Evolutionary conservation across 2,113 vertebrate genomes (phyloP).

Genomic region (Asarcornis scutulata): DNA sequence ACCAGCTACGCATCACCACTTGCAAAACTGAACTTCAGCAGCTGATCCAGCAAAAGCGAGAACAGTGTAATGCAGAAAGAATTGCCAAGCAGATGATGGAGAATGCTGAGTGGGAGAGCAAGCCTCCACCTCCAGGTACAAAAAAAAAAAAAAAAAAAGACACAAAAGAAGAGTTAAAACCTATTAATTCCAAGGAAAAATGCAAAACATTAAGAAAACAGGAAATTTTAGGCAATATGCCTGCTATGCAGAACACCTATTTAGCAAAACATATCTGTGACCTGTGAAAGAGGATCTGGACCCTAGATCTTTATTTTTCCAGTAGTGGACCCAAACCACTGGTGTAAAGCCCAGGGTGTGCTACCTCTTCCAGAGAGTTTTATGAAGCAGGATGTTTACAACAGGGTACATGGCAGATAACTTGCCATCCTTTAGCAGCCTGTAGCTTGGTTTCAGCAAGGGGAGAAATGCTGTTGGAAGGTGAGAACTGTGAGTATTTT

Average conservation of each 20-base stretch:
- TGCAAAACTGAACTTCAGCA: conserved; percentile 95
- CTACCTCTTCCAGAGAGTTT: background rate
- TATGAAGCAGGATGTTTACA: background rate
- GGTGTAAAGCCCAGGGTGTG: background rate
- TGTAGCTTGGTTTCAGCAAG: background rate
- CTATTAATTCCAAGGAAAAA: background rate
- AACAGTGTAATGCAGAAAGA: conserved; percentile 93
- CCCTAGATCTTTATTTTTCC: background rate
- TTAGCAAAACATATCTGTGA: background rate
- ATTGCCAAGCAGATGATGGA: conserved; percentile 98
- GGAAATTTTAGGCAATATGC: background rate
- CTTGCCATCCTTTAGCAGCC: background rate
- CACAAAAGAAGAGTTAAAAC: background rate
- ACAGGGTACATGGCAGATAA: background rate
- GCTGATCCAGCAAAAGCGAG: conserved; percentile 93
- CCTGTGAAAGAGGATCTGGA: background rate
- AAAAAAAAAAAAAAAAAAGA: background rate
- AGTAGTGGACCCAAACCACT: background rate
- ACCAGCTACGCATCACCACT: conserved; percentile 91
- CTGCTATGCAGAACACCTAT: background rate
- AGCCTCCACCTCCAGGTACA: conserved; percentile 92
- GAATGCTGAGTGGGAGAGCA: conserved; percentile 96
- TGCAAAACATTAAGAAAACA: background rate
- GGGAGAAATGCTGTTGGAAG: background rate
- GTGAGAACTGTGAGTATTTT: background rate